Base-by-base conservation (phyloP, 2,888 invertebrate species). In the Tachystola acroxantha region DNA sequence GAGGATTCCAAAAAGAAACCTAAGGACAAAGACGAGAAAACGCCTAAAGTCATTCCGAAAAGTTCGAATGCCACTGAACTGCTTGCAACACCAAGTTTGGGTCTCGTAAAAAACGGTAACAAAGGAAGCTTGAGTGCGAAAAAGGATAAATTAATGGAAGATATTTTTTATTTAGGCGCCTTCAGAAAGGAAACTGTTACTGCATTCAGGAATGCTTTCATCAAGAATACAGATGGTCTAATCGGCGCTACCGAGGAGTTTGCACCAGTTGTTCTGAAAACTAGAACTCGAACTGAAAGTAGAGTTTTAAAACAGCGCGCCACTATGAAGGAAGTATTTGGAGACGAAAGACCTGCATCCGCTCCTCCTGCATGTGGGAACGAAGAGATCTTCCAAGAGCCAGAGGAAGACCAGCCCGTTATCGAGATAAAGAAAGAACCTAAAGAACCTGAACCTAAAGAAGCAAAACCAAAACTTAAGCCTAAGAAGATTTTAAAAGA, bases 301-400 rank as follows among this genome's bases (percentile, higher is more conserved):
- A 88, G 93, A 54, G 88, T 92, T 29, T 53, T 82, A 20, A 93
- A 94, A 67, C 92, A 92, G 59, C 88, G 92, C 54, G 93, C 93
- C 27, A 93, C 93, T 2, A 94, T 94, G 28, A 91, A 93, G 50
- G 94, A 95, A 76, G 94, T 95, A 2, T 95, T 95, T 67, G 94
- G 94, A 1, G 85, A 85, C 44, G 94, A 95, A 57, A 86, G 94
- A 27, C 94, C 95, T 0, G 94, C 94, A 0, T 94, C 94, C 0
- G 94, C 95, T 0, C 94, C 95, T 0, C 94, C 95, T 0, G 88
- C 89, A 43, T 91, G 89, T 54, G 81, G 85, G 50, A 84, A 88
- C 2, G 86, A 88, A 20, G 35, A 35, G 3, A 38, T 38, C 4
- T 24, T 9, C 11, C 22, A 32, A 22, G 71, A 63, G 49, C 54